phyloP scores from a whole-genome alignment of 2,797 vertebrate species.

The Hipposideros larvatus region DNA sequence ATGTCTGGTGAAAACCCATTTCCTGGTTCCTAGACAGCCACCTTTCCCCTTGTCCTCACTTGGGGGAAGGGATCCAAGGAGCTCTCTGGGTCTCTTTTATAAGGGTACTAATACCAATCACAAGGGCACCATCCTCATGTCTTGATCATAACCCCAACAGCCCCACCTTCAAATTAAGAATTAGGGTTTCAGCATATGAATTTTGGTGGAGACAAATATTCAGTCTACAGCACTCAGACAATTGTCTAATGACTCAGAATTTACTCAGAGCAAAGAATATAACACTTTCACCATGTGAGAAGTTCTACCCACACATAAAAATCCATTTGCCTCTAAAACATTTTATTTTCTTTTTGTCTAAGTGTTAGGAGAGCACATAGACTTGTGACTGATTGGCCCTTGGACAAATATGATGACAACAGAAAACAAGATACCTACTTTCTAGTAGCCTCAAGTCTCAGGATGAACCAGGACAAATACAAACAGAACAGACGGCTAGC shows the following conservation, averaged over 20 bases:
- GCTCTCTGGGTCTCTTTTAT: background rate
- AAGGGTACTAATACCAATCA: background rate
- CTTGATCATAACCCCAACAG: background rate
- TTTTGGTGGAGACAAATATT: background rate
- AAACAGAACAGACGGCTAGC: background rate
- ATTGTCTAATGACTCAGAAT: background rate
- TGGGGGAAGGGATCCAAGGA: background rate
- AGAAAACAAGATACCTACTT: background rate
- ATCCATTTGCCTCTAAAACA: background rate
- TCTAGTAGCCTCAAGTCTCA: background rate
- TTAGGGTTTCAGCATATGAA: background rate
- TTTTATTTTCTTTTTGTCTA: background rate
- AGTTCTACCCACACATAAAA: background rate
- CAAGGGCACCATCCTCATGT: background rate
- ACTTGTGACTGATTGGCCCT: background rate
- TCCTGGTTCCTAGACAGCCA: background rate
- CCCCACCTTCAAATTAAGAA: background rate
- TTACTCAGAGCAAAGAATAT: background rate
- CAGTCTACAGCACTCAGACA: background rate
- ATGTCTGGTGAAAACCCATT: background rate
- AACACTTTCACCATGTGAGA: background rate
- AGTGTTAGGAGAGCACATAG: background rate
- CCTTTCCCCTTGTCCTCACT: background rate
- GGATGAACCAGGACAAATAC: background rate
- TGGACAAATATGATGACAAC: background rate